Base-by-base conservation (phyloP, 1,140 invertebrate genomes). In the Zaprionus tsacasi region DNA sequence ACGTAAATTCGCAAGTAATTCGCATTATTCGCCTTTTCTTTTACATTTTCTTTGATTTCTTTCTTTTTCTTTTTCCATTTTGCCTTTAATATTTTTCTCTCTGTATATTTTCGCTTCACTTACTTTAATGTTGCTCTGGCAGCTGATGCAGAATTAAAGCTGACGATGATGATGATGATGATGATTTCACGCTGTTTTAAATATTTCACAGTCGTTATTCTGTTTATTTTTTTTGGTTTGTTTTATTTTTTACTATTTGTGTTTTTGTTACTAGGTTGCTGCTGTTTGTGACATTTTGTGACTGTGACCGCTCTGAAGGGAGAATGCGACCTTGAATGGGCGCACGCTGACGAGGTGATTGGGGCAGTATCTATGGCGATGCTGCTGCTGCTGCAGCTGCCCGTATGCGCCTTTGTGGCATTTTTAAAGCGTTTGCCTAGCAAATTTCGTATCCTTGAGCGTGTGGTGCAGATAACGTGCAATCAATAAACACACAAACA, bases 211-310 rank as follows among this genome's bases (percentile, higher is more conserved):
- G 0, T 38, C 13, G 55, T 10, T 56, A 59, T 58, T 72, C 25
- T 52, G 70, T 43, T 45, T 74, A 61, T 11, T 68, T 55, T 38
- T 55, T 66, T n/a, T n/a, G n/a, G 56, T 59, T 36, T 68, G 15
- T 25, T 61, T 55, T 50, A 30, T 30, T 30, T 30, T 30, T 30
- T 30, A 21, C 21, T 21, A 21, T 25, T 36, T 55, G 27, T 60
- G 50, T 50, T 25, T 55, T 55, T 48, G 27, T 58, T 66, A 65
- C 50, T 88, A 88, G 69, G 68, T 83, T 75, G 59, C 69, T 75
- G 59, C 69, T 88, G 77, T 78, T 63, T 76, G 60, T 75, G 83
- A 88, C 83, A 87, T 78, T 81, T 77, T 81, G 73, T 70, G 65
- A 66, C 55, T 65, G 73, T 52, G 50, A 58, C 66, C 52, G 66